Conservation (phyloP, 2,113 vertebrate species). For the Natator depressus region DNA sequence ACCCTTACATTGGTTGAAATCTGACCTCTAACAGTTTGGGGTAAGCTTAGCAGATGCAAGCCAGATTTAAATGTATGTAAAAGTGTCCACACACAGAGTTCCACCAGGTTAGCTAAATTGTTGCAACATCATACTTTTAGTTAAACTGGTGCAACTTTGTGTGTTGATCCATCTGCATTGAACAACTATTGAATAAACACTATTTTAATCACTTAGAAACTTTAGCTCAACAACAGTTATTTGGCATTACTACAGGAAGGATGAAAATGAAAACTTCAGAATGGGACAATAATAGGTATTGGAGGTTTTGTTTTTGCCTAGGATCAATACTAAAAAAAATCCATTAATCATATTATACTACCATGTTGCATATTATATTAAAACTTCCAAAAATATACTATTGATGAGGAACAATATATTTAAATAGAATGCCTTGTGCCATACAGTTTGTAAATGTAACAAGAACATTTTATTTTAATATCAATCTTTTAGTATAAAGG, state of each 20-base stretch:
- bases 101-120: background rate
- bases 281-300: background rate
- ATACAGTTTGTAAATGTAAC: background rate
- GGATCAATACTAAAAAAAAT: background rate
- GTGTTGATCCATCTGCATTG: background rate
- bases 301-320: background rate
- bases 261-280: background rate
- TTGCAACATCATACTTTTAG: background rate
- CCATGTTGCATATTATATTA: background rate
- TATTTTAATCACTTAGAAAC: background rate
- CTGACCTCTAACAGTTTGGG: background rate
- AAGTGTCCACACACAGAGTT: background rate
- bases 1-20: background rate
- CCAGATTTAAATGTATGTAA: background rate
- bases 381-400: background rate
- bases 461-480: background rate
- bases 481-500: background rate
- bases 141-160: background rate
- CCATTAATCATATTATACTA: background rate
- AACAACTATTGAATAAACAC: background rate
- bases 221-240: background rate
- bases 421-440: background rate
- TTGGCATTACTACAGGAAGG: background rate
- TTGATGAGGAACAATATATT: background rate
- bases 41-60: background rate